Percentiles rank a stretch among this genome's conserved stretches.
Evolutionary conservation across 2,113 vertebrate species (phyloP).

Genomic region (Zosterops lateralis): DNA sequence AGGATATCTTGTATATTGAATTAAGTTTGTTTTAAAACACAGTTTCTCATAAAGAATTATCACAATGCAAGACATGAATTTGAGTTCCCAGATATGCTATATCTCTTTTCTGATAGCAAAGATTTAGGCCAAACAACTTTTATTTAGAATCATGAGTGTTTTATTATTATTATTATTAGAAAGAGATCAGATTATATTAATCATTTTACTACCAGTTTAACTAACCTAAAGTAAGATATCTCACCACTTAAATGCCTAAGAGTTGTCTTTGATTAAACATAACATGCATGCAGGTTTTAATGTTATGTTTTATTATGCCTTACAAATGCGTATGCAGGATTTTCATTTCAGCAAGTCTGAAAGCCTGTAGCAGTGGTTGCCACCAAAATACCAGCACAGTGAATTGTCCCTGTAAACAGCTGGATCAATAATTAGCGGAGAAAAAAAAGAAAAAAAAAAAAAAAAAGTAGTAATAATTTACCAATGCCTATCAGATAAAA

Average conservation of each 20-base stretch:
- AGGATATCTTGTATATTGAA: conserved; percentile 60
- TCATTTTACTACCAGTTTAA: conserved; percentile 64
- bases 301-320: conserved; percentile 68
- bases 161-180: conserved; percentile 68
- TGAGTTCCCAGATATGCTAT: conserved; percentile 60
- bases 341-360: conserved; percentile 66
- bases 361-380: conserved; percentile 68
- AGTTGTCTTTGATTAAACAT: conserved; percentile 68
- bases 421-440: conserved; percentile 63
- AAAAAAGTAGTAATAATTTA: background rate
- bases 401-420: conserved; percentile 73
- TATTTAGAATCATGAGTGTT: conserved; percentile 63
- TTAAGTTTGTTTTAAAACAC: conserved; percentile 69
- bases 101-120: conserved; percentile 69
- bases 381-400: conserved; percentile 72
- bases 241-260: conserved; percentile 70
- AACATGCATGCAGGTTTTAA: conserved; percentile 69
- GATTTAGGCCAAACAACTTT: conserved; percentile 70
- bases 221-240: conserved; percentile 69
- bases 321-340: conserved; percentile 59
- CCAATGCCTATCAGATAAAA: conserved; percentile 13
- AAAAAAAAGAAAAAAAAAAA: background rate
- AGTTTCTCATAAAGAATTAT: conserved; percentile 70
- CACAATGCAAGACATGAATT: conserved; percentile 71
- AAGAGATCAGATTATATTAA: conserved; percentile 68